Evolutionary conservation across 2,888 invertebrate genomes (phyloP).

Genomic region (Diabrotica balteata): DNA sequence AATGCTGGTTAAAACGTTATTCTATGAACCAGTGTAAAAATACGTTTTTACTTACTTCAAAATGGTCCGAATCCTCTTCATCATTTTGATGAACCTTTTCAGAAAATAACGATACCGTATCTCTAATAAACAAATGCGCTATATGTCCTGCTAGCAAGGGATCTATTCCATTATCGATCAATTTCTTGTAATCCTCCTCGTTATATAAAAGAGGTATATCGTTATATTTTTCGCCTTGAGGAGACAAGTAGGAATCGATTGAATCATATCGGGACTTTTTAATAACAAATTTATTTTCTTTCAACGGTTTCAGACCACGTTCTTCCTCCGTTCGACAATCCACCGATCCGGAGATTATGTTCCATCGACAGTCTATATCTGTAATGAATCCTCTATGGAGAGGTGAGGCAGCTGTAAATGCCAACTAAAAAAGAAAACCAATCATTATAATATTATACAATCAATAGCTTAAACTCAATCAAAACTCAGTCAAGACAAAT

Average conservation of each 20-base stretch:
- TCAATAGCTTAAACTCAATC: too few species aligned
- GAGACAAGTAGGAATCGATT: slow-evolving; percentile 95
- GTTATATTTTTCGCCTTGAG: slow-evolving; percentile 89
- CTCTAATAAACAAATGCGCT: slow-evolving; percentile 97
- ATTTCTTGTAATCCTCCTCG: slow-evolving; percentile 78
- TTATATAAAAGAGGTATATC: slow-evolving; percentile 93
- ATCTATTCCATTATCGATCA: slow-evolving; percentile 90
- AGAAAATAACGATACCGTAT: slow-evolving; percentile 92
- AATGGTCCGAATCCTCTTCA: slow-evolving; percentile 93
- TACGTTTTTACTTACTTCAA: slow-evolving; percentile 74
- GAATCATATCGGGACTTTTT: slow-evolving; percentile 97
- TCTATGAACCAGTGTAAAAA: too few species aligned
- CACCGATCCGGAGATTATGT: slow-evolving; percentile 93
- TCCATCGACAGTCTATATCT: slow-evolving; percentile 98
- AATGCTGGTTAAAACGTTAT: too few species aligned
- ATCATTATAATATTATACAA: background rate
- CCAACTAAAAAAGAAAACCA: slow-evolving; percentile 69
- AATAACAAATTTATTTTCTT: slow-evolving; percentile 81
- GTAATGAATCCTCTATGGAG: slow-evolving; percentile 92
- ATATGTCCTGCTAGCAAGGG: slow-evolving; percentile 92
- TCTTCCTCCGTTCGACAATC: slow-evolving; percentile 95
- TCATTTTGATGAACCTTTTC: slow-evolving; percentile 96
- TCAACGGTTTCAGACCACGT: slow-evolving; percentile 77
- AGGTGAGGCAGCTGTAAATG: slow-evolving; percentile 96
- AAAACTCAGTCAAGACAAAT: too few species aligned